Conservation (phyloP, 2,797 vertebrate species). For the Florisuga fusca region DNA sequence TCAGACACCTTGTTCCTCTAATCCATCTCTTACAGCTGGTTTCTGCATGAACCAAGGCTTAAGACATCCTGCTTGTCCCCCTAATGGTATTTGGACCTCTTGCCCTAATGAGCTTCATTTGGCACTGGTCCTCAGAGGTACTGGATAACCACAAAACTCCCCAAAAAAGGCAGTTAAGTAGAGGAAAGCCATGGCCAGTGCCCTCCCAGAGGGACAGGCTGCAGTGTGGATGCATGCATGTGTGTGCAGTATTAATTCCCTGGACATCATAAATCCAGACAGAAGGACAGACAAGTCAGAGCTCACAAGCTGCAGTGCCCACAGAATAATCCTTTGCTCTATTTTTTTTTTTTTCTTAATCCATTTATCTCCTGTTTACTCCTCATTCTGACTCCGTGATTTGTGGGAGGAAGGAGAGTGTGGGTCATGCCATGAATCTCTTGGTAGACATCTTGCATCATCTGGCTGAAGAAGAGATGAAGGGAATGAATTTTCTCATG, state of each 20-base stretch:
- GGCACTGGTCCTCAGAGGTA: not conserved
- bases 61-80: not conserved
- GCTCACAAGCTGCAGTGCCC: accelerated
- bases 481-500: not conserved
- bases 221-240: not conserved
- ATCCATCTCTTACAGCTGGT: not conserved
- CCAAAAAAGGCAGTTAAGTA: not conserved
- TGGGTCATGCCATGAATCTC: not conserved
- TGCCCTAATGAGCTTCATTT: accelerated
- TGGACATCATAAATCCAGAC: not conserved
- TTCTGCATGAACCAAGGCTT: not conserved
- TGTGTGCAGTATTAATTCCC: not conserved
- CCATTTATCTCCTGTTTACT: accelerated
- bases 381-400: not conserved
- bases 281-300: not conserved
- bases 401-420: not conserved
- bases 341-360: not conserved
- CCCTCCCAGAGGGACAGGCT: not conserved
- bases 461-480: not conserved
- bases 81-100: not conserved
- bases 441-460: not conserved
- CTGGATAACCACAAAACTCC: not conserved
- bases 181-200: not conserved
- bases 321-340: not conserved
- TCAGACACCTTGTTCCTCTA: not conserved